Base-by-base conservation (phyloP, 2,113 vertebrate genomes). In the Mesitornis unicolor region DNA sequence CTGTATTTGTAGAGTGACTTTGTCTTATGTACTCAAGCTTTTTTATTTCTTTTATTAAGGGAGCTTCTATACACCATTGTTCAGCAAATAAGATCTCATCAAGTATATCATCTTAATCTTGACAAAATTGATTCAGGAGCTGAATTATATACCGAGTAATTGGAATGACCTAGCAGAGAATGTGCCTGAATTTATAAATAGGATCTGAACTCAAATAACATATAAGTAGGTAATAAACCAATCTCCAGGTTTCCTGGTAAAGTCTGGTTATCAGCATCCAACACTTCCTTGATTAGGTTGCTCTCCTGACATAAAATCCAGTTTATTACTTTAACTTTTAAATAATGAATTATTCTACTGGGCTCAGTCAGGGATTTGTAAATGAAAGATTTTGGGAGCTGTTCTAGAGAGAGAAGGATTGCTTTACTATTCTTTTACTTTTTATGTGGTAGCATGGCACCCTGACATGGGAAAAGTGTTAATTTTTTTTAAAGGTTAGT, bases 61-160 rank as follows among this genome's bases (percentile, higher is more conserved):
- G 93, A 94, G 43, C 25, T 90, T 90, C 88, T 86, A 35, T 83
- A 26, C 21, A 75, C 70, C 31, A 86, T 91, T 93, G 71, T 96
- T 96, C 94, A 54, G 88, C 93, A 91, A 94, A 82, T 56, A 94
- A 56, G 43, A 73, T 85, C 75, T 93, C 18, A 25, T 88, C 76
- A 88, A 92, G 51, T 33, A 43, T 61, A 87, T 82, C 84, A 71
- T 96, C 87, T 80, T 87, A 60, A 35, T 17, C 57, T 83, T 57
- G 81, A 53, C 53, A 64, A 71, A 91, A 87, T 50, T 73, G 71
- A 95, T 84, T 79, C 73, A 84, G 89, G 35, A 53, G 25, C 77
- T 97, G 82, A 90, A 93, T 97, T 94, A 86, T 77, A 79, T 60
- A 79, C 63, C 26, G 4, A 35, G 89, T 92, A 96, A 90, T 95